A percentile compares a stretch with the other conserved stretches of the same genome.
Evolutionary conservation across 2,113 vertebrate genomes (phyloP).

Genomic region (Dicentrarchus labrax): DNA sequence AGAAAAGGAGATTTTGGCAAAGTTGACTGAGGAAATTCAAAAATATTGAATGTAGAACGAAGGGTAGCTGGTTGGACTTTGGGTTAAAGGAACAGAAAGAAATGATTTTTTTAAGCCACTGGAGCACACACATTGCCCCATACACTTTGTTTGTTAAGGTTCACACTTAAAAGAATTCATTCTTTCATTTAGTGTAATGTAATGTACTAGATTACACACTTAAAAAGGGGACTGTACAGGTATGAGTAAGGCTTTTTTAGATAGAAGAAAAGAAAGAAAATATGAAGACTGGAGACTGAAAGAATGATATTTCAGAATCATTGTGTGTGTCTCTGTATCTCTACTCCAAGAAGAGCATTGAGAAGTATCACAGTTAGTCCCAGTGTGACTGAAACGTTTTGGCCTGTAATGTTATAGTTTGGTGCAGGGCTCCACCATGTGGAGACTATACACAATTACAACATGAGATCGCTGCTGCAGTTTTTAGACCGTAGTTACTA

Average conservation of each 20-base stretch:
- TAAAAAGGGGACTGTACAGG: not conserved
- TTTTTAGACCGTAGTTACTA: too few species aligned
- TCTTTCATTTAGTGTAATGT: not conserved
- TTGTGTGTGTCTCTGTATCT: not conserved
- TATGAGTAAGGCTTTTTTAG: not conserved
- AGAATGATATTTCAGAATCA: not conserved
- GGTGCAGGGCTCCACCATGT: conserved; percentile 76
- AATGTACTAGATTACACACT: not conserved
- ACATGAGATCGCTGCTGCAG: not conserved
- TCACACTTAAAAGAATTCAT: not conserved
- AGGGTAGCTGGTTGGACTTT: not conserved
- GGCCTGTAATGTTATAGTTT: conserved; percentile 23
- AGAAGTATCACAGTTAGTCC: not conserved
- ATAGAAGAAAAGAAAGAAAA: not conserved
- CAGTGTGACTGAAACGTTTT: not conserved
- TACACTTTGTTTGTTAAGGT: not conserved
- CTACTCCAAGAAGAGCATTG: not conserved
- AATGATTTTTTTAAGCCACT: not conserved
- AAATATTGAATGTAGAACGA: not conserved
- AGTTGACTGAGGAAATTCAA: not conserved
- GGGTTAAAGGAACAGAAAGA: not conserved
- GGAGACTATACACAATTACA: conserved; percentile 40
- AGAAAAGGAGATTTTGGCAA: not conserved
- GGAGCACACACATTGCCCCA: not conserved
- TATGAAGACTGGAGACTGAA: not conserved